phyloP scores from a whole-genome alignment of 2,888 invertebrate genomes.

The Siphonodentalium dalli region DNA sequence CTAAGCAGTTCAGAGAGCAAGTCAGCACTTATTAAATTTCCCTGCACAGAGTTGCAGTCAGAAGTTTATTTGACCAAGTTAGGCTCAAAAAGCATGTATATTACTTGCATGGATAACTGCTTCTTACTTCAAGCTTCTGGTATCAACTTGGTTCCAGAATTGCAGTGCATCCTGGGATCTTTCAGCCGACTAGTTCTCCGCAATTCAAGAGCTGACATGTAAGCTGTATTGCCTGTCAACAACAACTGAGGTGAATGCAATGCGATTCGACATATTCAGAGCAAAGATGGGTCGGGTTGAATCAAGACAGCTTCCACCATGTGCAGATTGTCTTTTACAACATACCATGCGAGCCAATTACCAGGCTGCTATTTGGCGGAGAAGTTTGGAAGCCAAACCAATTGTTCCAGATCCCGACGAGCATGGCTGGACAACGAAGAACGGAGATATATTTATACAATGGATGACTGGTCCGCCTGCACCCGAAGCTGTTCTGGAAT shows the following conservation, averaged over 20 bases:
- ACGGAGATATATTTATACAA: background rate
- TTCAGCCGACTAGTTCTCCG: slow-evolving; percentile 18
- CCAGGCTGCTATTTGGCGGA: slow-evolving; percentile 23
- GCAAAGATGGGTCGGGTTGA: slow-evolving; percentile 17
- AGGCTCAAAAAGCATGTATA: too few species aligned
- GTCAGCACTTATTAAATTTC: slow-evolving; percentile 7
- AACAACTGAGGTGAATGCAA: slow-evolving; percentile 24
- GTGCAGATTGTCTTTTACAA: slow-evolving; percentile 1
- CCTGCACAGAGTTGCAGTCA: slow-evolving; percentile 19
- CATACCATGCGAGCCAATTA: slow-evolving; percentile 19
- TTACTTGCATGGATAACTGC: too few species aligned
- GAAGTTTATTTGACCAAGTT: slow-evolving; percentile 16
- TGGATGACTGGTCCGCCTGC: slow-evolving; percentile 6
- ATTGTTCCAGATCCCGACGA: slow-evolving; percentile 10
- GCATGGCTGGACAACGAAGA: slow-evolving; percentile 14
- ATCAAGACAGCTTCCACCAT: slow-evolving; percentile 16
- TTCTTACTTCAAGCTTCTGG: too few species aligned
- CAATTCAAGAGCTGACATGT: slow-evolving; percentile 23
- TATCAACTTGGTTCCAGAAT: too few species aligned
- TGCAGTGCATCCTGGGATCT: slow-evolving; percentile 20
- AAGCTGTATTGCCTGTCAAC: slow-evolving; percentile 20
- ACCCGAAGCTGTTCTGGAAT: slow-evolving; percentile 16
- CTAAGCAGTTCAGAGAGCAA: background rate
- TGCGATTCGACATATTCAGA: slow-evolving; percentile 18
- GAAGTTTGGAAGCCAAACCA: slow-evolving; percentile 14